These are phyloP conservation scores for Hydractinia symbiolongicarpus DNA, from an alignment of 30 jellyfish, hydroid and myxozoan genomes.

Conservation along the genomic window DNA sequence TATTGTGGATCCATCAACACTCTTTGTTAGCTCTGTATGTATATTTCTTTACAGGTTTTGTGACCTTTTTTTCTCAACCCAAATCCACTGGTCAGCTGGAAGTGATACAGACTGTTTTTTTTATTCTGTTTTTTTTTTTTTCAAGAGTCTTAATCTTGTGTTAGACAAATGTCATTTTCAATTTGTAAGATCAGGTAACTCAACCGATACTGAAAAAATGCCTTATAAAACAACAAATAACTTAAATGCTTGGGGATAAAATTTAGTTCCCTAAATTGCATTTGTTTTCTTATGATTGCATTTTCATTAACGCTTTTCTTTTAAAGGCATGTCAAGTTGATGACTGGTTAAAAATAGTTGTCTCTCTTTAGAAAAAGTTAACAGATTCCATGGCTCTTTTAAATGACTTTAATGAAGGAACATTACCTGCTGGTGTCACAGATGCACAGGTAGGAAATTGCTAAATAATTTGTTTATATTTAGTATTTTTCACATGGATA, in stretches of 20 bases:
- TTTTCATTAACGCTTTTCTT: background rate
- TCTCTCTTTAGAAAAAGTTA: constrained; percentile 2
- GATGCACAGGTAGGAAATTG: constrained; percentile 41
- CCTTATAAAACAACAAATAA: background rate
- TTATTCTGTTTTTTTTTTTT: no score
- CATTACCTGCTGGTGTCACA: constrained; percentile 37
- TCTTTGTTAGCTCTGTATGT: constrained; percentile 60
- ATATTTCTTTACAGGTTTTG: background rate
- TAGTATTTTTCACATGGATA: no score
- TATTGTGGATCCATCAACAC: constrained; percentile 84
- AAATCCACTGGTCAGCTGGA: no score
- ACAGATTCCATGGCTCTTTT: constrained; percentile 41
- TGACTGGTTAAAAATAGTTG: background rate
- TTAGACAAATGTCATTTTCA: background rate
- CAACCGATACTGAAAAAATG: background rate
- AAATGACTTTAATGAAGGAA: constrained; percentile 34
- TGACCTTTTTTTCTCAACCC: no score
- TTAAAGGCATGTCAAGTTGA: background rate
- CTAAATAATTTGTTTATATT: background rate
- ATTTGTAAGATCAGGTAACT: background rate
- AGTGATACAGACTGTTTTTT: no score
- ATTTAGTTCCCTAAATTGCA: background rate
- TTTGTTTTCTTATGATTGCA: background rate
- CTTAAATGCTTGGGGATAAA: background rate
- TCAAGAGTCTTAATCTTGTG: no score